Evolutionary conservation across 2,797 vertebrate genomes (phyloP).

Genomic region (Martes flavigula): DNA sequence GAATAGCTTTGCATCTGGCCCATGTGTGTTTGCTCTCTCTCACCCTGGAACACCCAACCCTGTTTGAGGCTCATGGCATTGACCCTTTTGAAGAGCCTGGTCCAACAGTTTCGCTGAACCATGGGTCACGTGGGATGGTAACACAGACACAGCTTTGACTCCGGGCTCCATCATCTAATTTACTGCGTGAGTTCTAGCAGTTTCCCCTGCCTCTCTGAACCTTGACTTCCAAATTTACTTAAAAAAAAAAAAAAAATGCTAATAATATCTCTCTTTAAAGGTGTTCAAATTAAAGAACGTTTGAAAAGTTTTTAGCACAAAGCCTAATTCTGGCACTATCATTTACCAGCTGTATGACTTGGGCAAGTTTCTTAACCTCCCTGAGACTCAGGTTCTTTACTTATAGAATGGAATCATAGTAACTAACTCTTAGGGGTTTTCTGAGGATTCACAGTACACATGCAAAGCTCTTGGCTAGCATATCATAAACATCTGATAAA

Average conservation of each 20-base stretch:
- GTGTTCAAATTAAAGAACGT: neutral
- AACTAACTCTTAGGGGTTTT: neutral
- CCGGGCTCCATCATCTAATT: neutral
- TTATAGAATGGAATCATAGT: neutral
- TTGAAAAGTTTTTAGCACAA: neutral
- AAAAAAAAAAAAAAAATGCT: neutral
- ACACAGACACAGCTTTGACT: neutral
- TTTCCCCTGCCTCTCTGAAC: neutral
- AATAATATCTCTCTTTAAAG: neutral
- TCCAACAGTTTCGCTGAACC: neutral
- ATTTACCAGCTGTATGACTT: neutral
- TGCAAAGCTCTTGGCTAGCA: neutral
- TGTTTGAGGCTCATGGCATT: neutral
- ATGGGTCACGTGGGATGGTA: fast-evolving
- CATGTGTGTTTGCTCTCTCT: neutral
- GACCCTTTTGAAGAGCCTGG: neutral
- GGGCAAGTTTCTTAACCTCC: neutral
- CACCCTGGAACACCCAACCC: neutral
- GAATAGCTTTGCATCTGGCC: neutral
- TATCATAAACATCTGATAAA: neutral
- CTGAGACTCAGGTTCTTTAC: neutral
- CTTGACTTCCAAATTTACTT: neutral
- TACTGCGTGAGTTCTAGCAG: neutral
- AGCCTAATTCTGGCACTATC: neutral
- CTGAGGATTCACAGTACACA: neutral